These are phyloP conservation scores for Ips nitidus DNA, from an alignment of 1,140 invertebrate species.

Conservation along the genomic window DNA sequence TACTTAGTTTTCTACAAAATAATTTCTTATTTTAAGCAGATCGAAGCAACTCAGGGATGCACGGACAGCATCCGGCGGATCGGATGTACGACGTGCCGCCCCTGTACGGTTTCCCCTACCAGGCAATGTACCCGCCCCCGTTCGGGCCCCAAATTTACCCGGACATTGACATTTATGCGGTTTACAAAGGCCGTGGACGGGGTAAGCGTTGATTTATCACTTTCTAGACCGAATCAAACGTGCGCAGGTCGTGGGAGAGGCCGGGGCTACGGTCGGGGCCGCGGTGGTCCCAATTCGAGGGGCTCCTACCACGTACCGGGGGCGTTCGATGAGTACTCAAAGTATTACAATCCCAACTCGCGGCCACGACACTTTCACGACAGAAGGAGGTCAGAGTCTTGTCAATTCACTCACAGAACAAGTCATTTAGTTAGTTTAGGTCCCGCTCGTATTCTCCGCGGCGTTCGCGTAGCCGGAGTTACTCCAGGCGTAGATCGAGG, in stretches of 20 bases:
- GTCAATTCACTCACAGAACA: neutral
- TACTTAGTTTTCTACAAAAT: no score
- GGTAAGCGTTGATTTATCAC: neutral
- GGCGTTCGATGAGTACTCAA: conserved; percentile 48
- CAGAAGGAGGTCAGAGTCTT: conserved; percentile 31
- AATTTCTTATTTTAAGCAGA: conserved; percentile 1
- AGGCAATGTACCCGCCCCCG: conserved; percentile 12
- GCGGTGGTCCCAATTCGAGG: conserved; percentile 25
- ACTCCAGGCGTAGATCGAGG: conserved; percentile 28
- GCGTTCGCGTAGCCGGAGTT: conserved; percentile 20
- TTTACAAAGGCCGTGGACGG: conserved; percentile 27
- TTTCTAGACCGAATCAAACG: neutral
- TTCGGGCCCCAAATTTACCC: conserved; percentile 30
- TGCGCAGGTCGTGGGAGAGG: conserved; percentile 28
- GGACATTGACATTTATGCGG: conserved; percentile 31
- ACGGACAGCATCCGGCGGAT: conserved; percentile 27
- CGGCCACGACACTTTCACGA: conserved; percentile 49
- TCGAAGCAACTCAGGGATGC: conserved; percentile 2
- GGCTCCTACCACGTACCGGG: conserved; percentile 41
- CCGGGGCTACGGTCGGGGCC: conserved; percentile 25
- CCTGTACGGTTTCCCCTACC: conserved; percentile 32
- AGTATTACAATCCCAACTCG: conserved; percentile 52
- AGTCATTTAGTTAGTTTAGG: conserved; percentile 3
- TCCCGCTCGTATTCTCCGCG: conserved; percentile 28
- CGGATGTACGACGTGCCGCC: conserved; percentile 24